Evolutionary conservation across 2,113 vertebrate genomes (phyloP), one percentile per base, ranked within the genome.

Genomic region (Sphaerodactylus townsendi): DNA sequence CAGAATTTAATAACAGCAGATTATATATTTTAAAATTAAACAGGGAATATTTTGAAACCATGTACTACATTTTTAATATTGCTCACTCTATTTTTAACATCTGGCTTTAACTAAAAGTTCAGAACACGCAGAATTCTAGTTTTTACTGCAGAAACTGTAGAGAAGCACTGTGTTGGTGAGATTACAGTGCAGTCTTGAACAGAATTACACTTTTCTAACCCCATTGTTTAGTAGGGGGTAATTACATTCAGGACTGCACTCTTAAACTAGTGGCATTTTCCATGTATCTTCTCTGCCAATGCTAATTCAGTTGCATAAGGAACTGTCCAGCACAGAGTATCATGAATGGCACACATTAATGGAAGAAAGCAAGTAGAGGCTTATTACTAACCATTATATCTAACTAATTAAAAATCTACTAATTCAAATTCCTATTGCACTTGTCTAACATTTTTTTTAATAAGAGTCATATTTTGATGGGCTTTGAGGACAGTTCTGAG

Each of bases 361-460:
- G 6, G 0, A 0, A 86, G 33, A 78, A 83, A 69, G 0, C 28
- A 70, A 11, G 0, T 0, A 25, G 1, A 9, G 2, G 86, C 62
- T 37, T 14, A 66, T n/a, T 5, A 5, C 64, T 48, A 66, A 33
- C 9, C 23, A 46, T 17, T 35, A 53, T 50, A 62, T 25, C 68
- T 62, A 41, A 71, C 39, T 23, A 2, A 10, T 37, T 72, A 33
- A 6, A 62, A 56, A 73, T 35, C 35, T 73, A 19, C 66, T 80
- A 37, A 14, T 69, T 79, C 44, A 48, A 68, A 25, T 70, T 79
- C n/a, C n/a, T 48, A 50, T 65, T 70, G 66, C 13, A 35, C 48
- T 39, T 10, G 10, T 37, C n/a, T 41, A 53, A 35, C 37, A 15
- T 30, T 53, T 53, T 50, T 30, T 30, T 44, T 10, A 70, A 62